Evolutionary conservation across 2,888 invertebrate genomes (phyloP).

Genomic region (Synanthedon tipuliformis): DNA sequence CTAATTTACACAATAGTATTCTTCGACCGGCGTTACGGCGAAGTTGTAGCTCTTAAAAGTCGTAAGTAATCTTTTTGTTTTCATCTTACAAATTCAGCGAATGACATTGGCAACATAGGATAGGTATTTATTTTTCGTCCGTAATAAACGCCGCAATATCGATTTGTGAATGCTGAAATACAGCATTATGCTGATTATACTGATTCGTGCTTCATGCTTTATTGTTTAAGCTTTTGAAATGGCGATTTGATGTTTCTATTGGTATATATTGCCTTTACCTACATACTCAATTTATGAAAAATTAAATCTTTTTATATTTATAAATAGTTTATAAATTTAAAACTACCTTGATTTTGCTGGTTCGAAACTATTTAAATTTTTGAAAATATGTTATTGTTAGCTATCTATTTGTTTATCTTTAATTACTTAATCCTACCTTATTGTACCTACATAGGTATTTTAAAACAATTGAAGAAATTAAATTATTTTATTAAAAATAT

Average conservation of each 20-base stretch:
- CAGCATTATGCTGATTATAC: slow-evolving; percentile 23
- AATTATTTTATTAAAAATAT: too few species aligned
- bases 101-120: background rate
- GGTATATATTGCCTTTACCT: too few species aligned
- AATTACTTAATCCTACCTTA: too few species aligned
- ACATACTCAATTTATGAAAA: too few species aligned
- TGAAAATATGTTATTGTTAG: too few species aligned
- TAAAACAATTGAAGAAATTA: too few species aligned
- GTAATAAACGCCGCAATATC: slow-evolving; percentile 49
- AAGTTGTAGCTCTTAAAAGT: slow-evolving; percentile 27
- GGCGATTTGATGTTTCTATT: background rate
- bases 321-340: too few species aligned
- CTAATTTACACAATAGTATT: slow-evolving; percentile 25
- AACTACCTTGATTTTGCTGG: too few species aligned
- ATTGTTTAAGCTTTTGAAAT: slow-evolving; percentile 17
- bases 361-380: too few species aligned
- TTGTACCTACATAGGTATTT: too few species aligned
- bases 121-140: slow-evolving; percentile 13
- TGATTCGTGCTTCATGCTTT: slow-evolving; percentile 21
- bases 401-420: too few species aligned
- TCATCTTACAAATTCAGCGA: slow-evolving; percentile 6
- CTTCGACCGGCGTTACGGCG: slow-evolving; percentile 29
- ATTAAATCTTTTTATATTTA: too few species aligned
- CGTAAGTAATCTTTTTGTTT: slow-evolving; percentile 39
- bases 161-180: slow-evolving; percentile 36